Evolutionary conservation across 2,888 invertebrate genomes (phyloP).

Genomic region (Nezara viridula): DNA sequence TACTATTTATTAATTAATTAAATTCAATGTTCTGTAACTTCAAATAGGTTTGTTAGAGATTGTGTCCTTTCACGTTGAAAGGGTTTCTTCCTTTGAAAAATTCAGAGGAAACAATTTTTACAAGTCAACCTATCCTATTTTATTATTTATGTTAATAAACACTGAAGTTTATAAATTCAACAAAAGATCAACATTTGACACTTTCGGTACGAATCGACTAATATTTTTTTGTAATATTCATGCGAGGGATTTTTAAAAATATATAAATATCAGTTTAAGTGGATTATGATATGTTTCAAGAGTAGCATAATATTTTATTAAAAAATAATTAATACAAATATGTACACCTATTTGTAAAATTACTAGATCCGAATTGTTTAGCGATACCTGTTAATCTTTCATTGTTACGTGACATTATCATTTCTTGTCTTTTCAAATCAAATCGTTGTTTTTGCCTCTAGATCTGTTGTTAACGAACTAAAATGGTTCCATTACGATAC

Average conservation of each 20-base stretch:
- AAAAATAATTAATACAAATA: not conserved
- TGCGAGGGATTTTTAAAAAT: not conserved
- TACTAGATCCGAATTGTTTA: not conserved
- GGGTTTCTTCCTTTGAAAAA: too few species aligned
- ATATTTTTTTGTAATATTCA: not conserved
- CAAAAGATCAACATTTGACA: too few species aligned
- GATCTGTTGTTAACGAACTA: constrained; percentile 35
- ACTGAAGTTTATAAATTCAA: too few species aligned
- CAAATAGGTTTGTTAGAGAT: too few species aligned
- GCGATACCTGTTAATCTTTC: not conserved
- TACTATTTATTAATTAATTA: too few species aligned
- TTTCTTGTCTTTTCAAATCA: not conserved
- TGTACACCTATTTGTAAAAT: not conserved
- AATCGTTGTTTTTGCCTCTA: constrained; percentile 11
- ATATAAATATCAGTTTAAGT: not conserved
- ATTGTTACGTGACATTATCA: not conserved
- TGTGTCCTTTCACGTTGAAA: too few species aligned
- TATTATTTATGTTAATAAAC: too few species aligned
- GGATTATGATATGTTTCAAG: not conserved
- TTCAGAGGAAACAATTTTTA: too few species aligned
- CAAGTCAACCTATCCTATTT: too few species aligned
- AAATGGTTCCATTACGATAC: constrained; percentile 43
- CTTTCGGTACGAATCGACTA: not conserved
- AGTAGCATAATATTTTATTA: not conserved
- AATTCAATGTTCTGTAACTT: too few species aligned